Base-by-base conservation (phyloP, 2,113 vertebrate species). In the Saguinus imperator region DNA sequence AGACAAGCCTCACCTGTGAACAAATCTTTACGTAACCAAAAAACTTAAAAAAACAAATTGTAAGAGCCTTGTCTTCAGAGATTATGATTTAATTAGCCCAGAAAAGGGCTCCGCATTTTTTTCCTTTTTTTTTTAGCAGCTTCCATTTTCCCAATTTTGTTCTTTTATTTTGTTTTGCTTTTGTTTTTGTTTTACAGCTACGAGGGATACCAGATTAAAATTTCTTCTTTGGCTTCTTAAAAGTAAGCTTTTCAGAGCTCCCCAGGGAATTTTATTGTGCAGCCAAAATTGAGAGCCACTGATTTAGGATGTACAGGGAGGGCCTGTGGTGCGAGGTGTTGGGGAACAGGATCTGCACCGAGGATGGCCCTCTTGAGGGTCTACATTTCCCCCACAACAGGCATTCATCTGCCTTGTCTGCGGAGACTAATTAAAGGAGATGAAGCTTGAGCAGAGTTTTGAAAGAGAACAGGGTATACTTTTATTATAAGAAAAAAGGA, bases 401-500 rank as follows among this genome's bases (percentile, higher is more conserved):
- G 18, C 35, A 68, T 32, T 43, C 64, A 43, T 6, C 66, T 45
- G 55, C 35, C 48, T 82, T n/a, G 25, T 55, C 76, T 84, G 66
- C 8, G 16, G 85, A 89, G 25, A 25, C 40, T 81, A 89, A 52
- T 81, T 91, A 84, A 85, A 93, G 55, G 64, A 81, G 32, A 66
- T 37, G 21, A 73, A 40, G n/a, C 29, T 89, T 84, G 85, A 85
- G 25, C 32, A 72, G 72, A 70, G 55, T 77, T 93, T 91, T 87
- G 18, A 84, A 70, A 87, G 68, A 82, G 72, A 88, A 68, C n/a
- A 68, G 16, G 64, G 61, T 48, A 37, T 82, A 93, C 64, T 94
- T 93, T 97, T 85, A 91, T 88, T 81, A 12, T n/a, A 77, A 90
- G 89, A 87, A 45, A 7, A 93, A 45, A 94, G 45, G 58, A 95